These are phyloP conservation scores for Pionites leucogaster DNA, from an alignment of 2,113 vertebrate species.

Conservation along the genomic window DNA sequence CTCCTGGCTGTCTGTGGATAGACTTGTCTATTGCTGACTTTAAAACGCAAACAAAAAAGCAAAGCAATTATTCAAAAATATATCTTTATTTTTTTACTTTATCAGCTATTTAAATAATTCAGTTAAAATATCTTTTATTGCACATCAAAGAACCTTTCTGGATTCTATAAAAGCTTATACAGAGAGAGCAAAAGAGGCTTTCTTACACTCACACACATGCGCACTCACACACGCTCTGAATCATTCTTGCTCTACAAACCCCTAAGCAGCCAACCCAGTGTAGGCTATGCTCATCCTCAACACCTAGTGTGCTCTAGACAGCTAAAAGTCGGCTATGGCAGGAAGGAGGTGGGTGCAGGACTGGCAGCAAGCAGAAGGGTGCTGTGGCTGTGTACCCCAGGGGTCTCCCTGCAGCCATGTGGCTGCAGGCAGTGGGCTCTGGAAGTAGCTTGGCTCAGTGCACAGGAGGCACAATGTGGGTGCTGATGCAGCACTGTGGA, in stretches of 20 bases:
- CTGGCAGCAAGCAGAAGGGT: accelerated
- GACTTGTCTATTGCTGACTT: neutral
- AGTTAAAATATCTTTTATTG: conserved; percentile 65
- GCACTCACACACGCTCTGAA: accelerated
- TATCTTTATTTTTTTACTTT: conserved; percentile 52
- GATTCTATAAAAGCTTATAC: neutral
- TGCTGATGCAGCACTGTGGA: neutral
- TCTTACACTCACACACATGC: neutral
- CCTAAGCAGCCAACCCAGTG: neutral
- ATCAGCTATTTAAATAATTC: conserved; percentile 58
- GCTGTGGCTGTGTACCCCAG: accelerated
- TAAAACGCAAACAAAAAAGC: neutral
- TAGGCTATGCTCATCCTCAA: neutral
- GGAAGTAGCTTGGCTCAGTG: accelerated
- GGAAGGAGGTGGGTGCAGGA: neutral
- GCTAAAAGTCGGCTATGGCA: accelerated
- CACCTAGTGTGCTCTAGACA: neutral
- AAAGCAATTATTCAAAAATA: conserved; percentile 60
- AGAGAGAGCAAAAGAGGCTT: neutral
- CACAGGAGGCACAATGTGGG: accelerated
- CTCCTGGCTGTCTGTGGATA: neutral
- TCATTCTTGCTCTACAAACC: neutral
- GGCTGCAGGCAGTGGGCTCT: accelerated
- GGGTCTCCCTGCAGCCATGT: accelerated
- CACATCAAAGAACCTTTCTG: conserved; percentile 41